Evolutionary conservation across 2,797 vertebrate species (phyloP).

Genomic region (Buphagus erythrorhynchus): DNA sequence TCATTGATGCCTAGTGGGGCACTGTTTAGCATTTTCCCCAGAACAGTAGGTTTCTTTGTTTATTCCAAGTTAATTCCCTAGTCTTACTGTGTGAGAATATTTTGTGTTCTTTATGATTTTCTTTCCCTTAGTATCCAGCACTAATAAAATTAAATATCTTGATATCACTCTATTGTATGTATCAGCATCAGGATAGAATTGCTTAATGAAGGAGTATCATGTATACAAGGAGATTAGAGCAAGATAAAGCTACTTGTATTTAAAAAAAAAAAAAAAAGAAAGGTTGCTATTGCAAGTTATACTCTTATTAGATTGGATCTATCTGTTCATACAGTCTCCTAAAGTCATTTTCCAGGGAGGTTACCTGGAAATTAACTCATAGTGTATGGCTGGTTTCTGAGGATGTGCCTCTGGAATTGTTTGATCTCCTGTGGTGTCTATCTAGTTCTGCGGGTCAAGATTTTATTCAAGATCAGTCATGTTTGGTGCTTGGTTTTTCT

Average conservation of each 20-base stretch:
- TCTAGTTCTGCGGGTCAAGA: not conserved
- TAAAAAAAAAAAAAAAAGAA: not conserved
- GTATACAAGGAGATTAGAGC: not conserved
- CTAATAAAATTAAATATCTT: not conserved
- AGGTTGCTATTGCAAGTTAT: not conserved
- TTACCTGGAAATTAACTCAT: not conserved
- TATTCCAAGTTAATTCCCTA: not conserved
- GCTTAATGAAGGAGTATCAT: not conserved
- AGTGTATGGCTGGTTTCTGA: not conserved
- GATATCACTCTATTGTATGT: not conserved
- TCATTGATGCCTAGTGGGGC: not conserved
- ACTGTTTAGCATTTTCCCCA: not conserved
- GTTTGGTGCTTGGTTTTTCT: not conserved
- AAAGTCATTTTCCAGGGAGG: not conserved
- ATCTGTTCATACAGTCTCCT: not conserved
- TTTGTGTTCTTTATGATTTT: not conserved
- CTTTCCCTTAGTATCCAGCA: not conserved
- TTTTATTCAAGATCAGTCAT: not conserved
- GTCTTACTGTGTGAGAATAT: not conserved
- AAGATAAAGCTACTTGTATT: not conserved
- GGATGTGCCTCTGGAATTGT: not conserved
- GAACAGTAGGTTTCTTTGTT: not conserved
- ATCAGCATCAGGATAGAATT: not conserved
- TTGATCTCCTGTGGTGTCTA: not conserved
- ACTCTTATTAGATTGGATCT: not conserved